Base-by-base conservation (phyloP, 2,888 invertebrate genomes). In the Flexamia atlantica region DNA sequence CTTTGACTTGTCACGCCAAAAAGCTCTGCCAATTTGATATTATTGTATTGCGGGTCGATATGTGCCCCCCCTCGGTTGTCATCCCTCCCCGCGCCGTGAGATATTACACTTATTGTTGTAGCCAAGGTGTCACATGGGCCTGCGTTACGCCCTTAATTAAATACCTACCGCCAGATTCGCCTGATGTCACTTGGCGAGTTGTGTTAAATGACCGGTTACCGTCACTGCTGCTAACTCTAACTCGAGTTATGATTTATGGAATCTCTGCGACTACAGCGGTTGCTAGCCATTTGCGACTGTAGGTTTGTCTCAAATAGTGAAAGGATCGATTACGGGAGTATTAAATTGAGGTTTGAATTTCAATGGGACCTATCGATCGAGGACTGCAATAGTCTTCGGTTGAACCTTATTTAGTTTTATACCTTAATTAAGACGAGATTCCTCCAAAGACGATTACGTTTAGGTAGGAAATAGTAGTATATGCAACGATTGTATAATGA, bases 21-120 rank as follows among this genome's bases (percentile, higher is more conserved):
- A 76, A 76, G 23, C 50, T 76, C 23, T 1, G 76, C 76, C 76
- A 76, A 76, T 76, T 76, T 76, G 76, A 76, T 76, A 76, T 76
- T 76, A 76, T 76, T 76, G 76, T 76, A 50, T 76, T 17, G 46
- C 50, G 50, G 76, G 40, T 76, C 76, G 76, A 76, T 76, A 50
- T n/a, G 76, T 36, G 50, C 28, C 42, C 42, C 36, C n/a, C n/a
- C 10, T 32, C 7, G 23, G 40, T 3, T 14, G 28, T 60, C 46
- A 46, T 2, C 46, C 20, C 12, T 17, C 14, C 57, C 20, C 20
- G 23, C 20, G 3, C 20, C 7, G 17, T 64, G 64, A 64, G 64
- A 72, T 72, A 72, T 72, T 46, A 50, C 76, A 76, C 40, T 46
- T 42, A 76, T 76, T 76, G 76, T 76, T 40, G 50, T 28, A 30